Conservation (phyloP, 1,140 invertebrate genomes). For the Probaryconus sp. region DNA sequence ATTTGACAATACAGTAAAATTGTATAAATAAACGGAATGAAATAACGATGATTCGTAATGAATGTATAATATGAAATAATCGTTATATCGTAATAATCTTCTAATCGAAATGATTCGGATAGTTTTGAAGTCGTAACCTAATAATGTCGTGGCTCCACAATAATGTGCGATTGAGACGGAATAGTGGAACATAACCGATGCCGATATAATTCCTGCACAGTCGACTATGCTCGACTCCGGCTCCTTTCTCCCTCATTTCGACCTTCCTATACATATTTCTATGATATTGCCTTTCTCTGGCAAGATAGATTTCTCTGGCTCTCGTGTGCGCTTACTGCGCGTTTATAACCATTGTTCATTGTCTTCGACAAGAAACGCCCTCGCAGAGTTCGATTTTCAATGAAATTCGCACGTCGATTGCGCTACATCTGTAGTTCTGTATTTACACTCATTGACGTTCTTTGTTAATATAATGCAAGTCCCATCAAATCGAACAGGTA, state of each 20-base stretch:
- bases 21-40: no score
- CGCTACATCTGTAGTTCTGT: constrained; percentile 49
- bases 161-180: neutral
- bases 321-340: constrained; percentile 29
- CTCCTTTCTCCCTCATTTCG: constrained; percentile 40
- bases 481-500: neutral
- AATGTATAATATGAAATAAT: no score
- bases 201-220: constrained; percentile 12
- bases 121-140: constrained; percentile 1
- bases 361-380: constrained; percentile 47
- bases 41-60: no score
- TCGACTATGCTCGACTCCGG: no score
- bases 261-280: constrained; percentile 21
- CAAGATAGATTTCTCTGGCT: constrained; percentile 35
- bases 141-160: neutral
- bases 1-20: no score
- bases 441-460: constrained; percentile 32
- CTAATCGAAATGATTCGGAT: no score
- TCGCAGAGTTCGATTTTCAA: constrained; percentile 44
- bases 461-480: constrained; percentile 9
- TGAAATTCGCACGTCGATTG: constrained; percentile 54
- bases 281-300: constrained; percentile 33
- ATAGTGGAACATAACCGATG: neutral
- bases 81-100: no score
- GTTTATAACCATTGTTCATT: constrained; percentile 55